Base-by-base conservation (phyloP, 2,113 vertebrate genomes). In the Chlorodrepanis virens region DNA sequence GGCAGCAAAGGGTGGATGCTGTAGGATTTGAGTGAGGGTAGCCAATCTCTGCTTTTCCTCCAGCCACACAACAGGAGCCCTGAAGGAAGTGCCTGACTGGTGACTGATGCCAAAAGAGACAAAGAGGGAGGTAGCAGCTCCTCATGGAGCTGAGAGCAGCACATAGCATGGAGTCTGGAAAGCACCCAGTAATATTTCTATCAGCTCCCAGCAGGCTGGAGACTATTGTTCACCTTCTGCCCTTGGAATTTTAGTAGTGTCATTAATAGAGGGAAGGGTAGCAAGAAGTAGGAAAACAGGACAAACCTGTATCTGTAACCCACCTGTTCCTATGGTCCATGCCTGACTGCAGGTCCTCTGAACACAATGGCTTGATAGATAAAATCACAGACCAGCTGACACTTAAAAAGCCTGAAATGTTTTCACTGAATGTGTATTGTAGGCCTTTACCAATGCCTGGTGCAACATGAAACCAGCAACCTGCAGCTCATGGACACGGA, bases 251-350 rank as follows among this genome's bases (percentile, higher is more conserved):
- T 93, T 40, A 83, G 54, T 53, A 69, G 54, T 65, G 49, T 79
- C 88, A 76, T 75, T 88, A 80, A 83, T 25, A 37, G 56, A 50
- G 54, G 35, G 44, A 33, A 90, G 52, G 15, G 68, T 81, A 75
- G 13, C 24, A 86, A 81, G 68, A 92, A 90, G 93, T 74, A 87
- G 91, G 91, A 93, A 71, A 96, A 97, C 96, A 84, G 93, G 96
- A 94, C 70, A 92, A 95, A 95, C 94, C 89, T 91, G 94, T 96
- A 96, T 91, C 89, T 94, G 52, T 87, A 78, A 83, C 54, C 72
- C 0, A 0, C 60, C 42, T 81, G 68, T 60, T 93, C 76, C 27
- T 94, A 68, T 2, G 40, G 68, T 52, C 89, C 24, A 2, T 87
- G 72, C 76, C 39, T 87, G 80, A 60, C 64, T 93, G 31, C 1